Base-by-base conservation (phyloP, 2,797 vertebrate genomes). In the Danio kyathit region DNA sequence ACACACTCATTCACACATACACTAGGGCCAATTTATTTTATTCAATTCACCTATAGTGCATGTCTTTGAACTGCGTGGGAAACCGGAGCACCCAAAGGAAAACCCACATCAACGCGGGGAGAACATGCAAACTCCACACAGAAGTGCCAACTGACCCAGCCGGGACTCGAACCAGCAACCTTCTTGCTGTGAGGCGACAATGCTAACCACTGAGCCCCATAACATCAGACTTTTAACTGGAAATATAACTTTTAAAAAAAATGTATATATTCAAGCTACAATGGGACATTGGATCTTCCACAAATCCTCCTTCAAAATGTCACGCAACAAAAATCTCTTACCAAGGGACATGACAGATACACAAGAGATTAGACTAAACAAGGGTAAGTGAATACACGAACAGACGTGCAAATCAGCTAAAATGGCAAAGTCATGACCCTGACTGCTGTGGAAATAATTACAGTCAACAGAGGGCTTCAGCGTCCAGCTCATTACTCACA, bases 391-490 rank as follows among this genome's bases (percentile, higher is more conserved):
- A 82, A 80, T 83, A 74, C 56, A 64, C 9, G 14, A 64, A 83
- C 64, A 83, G 65, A 79, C 21, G 56, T 46, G 73, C 57, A 80
- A 83, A 83, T 80, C 76, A 79, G 63, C 76, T 80, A 61, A 79
- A 75, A 74, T 74, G 76, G 54, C 61, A 70, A 69, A 74, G 82
- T 80, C 82, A 69, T 80, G 82, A 83, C 82, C 82, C 82, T 57
- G 64, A 70, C 56, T 69, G 78, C 66, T 79, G 72, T 79, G 56
- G 64, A 74, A 74, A 80, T 80, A 83, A 79, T 83, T 74, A 67
- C 81, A 69, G 78, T 70, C 52, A 60, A 67, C 61, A 82, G 63
- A 74, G 54, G 71, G 48, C 64, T 74, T 61, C 43, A 56, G 73
- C 16, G 56, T 75, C 56, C 56, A 60, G 65, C 76, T 74, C 76